These are phyloP conservation scores for Suillia variegata DNA, from an alignment of 2,888 invertebrate species.

Conservation along the genomic window DNA sequence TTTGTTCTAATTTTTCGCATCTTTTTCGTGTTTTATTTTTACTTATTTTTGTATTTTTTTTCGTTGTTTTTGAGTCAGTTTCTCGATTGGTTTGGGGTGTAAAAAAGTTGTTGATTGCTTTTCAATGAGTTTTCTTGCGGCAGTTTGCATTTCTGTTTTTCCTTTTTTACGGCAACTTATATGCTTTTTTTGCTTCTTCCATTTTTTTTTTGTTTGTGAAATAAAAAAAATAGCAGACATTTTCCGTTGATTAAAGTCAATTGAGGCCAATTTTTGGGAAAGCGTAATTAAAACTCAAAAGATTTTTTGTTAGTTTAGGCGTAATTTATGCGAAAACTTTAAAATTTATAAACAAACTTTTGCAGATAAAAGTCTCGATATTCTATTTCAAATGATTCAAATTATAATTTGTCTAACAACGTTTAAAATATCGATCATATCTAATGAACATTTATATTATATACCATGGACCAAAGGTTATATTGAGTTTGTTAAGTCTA, in stretches of 20 bases:
- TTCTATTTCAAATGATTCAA: too few relatives aligned
- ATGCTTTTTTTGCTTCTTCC: neutral
- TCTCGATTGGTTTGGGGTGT: neutral
- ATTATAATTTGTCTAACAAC: too few relatives aligned
- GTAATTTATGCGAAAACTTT: too few relatives aligned
- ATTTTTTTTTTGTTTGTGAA: neutral
- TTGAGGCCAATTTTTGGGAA: neutral
- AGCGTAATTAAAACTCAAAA: slow-evolving; percentile 11
- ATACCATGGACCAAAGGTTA: too few relatives aligned
- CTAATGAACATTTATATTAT: too few relatives aligned
- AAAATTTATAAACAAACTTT: too few relatives aligned
- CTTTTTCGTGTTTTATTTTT: too few relatives aligned
- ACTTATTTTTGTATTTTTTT: neutral
- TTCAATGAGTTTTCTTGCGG: slow-evolving; percentile 13
- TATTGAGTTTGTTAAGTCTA: too few relatives aligned
- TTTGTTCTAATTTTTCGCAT: neutral
- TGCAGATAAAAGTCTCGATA: too few relatives aligned
- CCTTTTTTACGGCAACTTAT: neutral
- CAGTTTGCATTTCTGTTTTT: neutral
- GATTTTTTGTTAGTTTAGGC: too few relatives aligned
- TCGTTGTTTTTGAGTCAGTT: neutral
- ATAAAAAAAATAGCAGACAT: neutral
- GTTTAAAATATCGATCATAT: too few relatives aligned
- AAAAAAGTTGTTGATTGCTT: slow-evolving; percentile 16
- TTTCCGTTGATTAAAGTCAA: neutral